Percentiles rank a stretch among this genome's conserved stretches.
These are phyloP conservation scores for Caerostris darwini DNA, from an alignment of 1,140 invertebrate genomes.

Conservation along the genomic window DNA sequence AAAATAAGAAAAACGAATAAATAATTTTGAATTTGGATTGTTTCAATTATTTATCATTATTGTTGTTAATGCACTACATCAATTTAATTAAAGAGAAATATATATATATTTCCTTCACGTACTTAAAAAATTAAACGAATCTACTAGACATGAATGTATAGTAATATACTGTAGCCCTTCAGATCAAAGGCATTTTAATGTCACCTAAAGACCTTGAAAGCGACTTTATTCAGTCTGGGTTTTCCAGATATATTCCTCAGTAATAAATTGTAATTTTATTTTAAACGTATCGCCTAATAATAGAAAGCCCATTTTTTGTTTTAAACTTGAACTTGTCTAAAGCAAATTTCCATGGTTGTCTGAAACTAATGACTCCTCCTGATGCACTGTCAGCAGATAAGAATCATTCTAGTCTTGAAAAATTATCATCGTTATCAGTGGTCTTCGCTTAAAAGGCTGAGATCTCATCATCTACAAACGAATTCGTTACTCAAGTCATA, in stretches of 20 bases:
- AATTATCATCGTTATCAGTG: background rate
- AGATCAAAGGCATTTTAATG: background rate
- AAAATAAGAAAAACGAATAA: no score
- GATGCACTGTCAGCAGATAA: background rate
- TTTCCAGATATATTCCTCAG: background rate
- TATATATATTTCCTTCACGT: no score
- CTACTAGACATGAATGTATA: no score
- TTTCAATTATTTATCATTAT: no score
- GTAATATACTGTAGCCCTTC: background rate
- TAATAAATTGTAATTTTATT: constrained; percentile 2
- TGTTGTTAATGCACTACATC: no score
- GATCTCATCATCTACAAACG: constrained; percentile 34
- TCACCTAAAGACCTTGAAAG: background rate
- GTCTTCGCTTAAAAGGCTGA: background rate
- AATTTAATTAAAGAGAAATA: no score
- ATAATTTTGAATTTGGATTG: no score
- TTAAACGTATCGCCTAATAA: background rate
- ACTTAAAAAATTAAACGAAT: no score
- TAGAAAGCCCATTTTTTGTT: background rate
- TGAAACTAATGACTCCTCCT: background rate
- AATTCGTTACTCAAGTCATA: background rate
- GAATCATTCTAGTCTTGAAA: background rate
- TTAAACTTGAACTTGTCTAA: background rate
- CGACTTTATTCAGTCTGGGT: background rate
- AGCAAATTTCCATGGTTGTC: background rate